These are phyloP conservation scores for Pentamera pediparva DNA, from an alignment of 53 echinoderm and acorn worm species.

Conservation along the genomic window DNA sequence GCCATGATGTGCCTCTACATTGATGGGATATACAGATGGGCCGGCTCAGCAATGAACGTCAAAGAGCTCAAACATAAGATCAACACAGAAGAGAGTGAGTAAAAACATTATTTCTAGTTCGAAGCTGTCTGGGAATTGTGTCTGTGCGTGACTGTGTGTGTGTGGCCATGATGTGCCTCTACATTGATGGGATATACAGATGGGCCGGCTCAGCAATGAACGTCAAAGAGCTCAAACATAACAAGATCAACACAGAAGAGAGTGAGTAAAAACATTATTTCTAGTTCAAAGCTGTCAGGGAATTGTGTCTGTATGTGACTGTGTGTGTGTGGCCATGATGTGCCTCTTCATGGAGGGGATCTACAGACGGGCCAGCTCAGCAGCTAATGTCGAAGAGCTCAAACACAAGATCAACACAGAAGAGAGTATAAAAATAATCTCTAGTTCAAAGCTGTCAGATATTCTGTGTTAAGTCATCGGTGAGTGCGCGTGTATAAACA, in stretches of 20 bases:
- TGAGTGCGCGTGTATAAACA: no score
- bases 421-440: conserved; percentile 53
- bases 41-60: conserved; percentile 81
- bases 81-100: conserved; percentile 76
- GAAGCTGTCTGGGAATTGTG: background rate
- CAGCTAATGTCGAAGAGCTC: conserved; percentile 89
- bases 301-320: no score
- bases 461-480: background rate
- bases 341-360: conserved; percentile 95
- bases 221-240: conserved; percentile 86
- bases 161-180: conserved; percentile 84
- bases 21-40: conserved; percentile 85
- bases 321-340: conserved; percentile 72
- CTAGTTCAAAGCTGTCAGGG: background rate
- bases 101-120: background rate
- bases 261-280: no score
- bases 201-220: conserved; percentile 83
- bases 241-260: conserved; percentile 19
- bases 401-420: conserved; percentile 81
- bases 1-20: conserved; percentile 73
- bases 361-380: conserved; percentile 88
- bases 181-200: conserved; percentile 93
- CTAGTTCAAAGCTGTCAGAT: background rate
- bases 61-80: conserved; percentile 77
- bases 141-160: no score